Percentiles rank a stretch among this genome's conserved stretches.
Evolutionary conservation across 2,888 invertebrate species (phyloP).

Genomic region (Odontocerum albicorne): DNA sequence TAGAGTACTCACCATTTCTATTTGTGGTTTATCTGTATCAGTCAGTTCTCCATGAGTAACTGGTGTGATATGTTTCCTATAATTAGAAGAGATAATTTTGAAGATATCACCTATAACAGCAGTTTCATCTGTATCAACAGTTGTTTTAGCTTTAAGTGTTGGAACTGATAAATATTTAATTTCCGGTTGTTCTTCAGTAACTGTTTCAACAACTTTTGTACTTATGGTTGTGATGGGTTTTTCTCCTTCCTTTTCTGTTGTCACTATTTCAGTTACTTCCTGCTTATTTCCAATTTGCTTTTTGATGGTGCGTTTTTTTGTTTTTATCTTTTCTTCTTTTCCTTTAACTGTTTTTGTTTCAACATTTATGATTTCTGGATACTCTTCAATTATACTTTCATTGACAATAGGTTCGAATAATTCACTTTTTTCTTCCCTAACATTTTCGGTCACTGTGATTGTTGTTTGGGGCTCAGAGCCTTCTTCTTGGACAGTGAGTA

Average conservation of each 20-base stretch:
- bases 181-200: too few species aligned
- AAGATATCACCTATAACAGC: too few species aligned
- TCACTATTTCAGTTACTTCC: slow-evolving; percentile 43
- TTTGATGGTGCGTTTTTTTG: slow-evolving; percentile 40
- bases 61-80: slow-evolving; percentile 39
- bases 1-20: slow-evolving; percentile 30
- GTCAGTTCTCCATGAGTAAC: slow-evolving; percentile 38
- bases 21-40: slow-evolving; percentile 28
- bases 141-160: too few species aligned
- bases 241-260: slow-evolving; percentile 37
- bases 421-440: slow-evolving; percentile 41
- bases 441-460: slow-evolving; percentile 29
- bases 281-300: slow-evolving; percentile 39
- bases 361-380: slow-evolving; percentile 40
- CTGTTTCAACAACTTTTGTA: too few species aligned
- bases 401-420: neutral
- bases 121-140: too few species aligned
- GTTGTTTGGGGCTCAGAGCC: slow-evolving; percentile 34
- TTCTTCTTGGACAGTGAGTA: slow-evolving; percentile 40
- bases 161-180: too few species aligned
- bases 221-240: slow-evolving; percentile 26
- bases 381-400: slow-evolving; percentile 4
- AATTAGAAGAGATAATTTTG: too few species aligned
- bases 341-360: slow-evolving; percentile 51
- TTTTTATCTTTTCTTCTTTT: slow-evolving; percentile 45